Evolutionary conservation across 2,888 invertebrate species (phyloP).

Genomic region (Leucoma salicis): DNA sequence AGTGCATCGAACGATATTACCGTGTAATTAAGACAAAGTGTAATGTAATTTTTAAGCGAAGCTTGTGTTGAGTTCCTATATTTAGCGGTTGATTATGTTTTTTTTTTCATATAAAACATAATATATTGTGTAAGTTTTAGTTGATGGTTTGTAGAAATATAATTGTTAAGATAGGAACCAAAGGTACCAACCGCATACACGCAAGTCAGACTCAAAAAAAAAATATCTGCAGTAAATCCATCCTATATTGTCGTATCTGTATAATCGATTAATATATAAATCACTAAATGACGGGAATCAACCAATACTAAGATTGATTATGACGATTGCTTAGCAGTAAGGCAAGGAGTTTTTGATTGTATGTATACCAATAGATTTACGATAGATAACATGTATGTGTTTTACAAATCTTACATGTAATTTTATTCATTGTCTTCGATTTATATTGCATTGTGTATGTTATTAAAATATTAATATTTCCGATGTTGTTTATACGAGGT

Average conservation of each 20-base stretch:
- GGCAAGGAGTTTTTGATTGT: conserved; percentile 50
- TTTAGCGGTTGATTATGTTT: conserved; percentile 49
- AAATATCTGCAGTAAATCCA: conserved; percentile 24
- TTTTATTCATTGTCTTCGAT: conserved; percentile 34
- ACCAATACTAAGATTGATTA: conserved; percentile 37
- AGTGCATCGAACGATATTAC: conserved; percentile 44
- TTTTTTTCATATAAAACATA: conserved; percentile 41
- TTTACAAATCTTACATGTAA: conserved; percentile 35
- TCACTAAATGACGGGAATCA: conserved; percentile 42
- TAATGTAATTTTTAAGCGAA: conserved; percentile 65
- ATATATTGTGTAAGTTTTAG: conserved; percentile 25
- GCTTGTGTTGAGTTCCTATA: conserved; percentile 80
- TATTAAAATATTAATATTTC: conserved; percentile 19
- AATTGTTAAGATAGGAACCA: conserved; percentile 18
- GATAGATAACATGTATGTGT: conserved; percentile 35
- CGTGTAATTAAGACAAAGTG: conserved; percentile 52
- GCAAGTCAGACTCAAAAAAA: conserved; percentile 14
- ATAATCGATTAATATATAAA: conserved; percentile 37
- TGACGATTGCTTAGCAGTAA: conserved; percentile 37
- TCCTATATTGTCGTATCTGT: conserved; percentile 37
- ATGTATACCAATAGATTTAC: conserved; percentile 49
- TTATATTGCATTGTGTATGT: conserved; percentile 22
- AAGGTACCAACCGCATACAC: conserved; percentile 12
- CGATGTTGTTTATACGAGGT: conserved; percentile 10
- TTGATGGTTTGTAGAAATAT: conserved; percentile 29